Percentiles rank a stretch among this genome's conserved stretches.
Conservation (phyloP, 2,113 vertebrate species). For the Origma solitaria region DNA sequence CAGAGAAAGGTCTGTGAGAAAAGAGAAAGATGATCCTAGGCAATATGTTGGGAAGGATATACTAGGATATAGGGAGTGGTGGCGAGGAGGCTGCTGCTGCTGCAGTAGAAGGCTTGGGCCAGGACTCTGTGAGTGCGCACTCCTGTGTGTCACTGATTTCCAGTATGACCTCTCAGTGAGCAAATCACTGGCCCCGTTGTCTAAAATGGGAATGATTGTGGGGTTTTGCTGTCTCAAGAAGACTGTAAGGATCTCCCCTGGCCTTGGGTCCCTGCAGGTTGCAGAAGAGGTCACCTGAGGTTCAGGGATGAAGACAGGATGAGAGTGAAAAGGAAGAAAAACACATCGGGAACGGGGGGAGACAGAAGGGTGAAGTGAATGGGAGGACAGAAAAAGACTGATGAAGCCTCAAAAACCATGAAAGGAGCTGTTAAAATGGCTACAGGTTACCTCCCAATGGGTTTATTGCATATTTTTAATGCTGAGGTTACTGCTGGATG, state of each 20-base stretch:
- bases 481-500: neutral
- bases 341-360: neutral
- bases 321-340: neutral
- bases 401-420: neutral
- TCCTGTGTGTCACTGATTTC: neutral
- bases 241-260: neutral
- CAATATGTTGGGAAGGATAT: neutral
- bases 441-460: neutral
- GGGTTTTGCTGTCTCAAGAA: neutral
- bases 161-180: fast-evolving
- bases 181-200: neutral
- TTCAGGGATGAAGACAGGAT: neutral
- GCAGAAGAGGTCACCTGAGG: neutral
- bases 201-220: neutral
- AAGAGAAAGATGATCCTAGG: neutral
- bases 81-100: neutral
- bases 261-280: neutral
- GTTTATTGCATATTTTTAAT: neutral
- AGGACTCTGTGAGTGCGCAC: fast-evolving
- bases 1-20: neutral
- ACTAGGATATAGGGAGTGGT: neutral
- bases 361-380: neutral
- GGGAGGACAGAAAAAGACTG: neutral
- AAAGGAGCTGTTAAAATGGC: neutral
- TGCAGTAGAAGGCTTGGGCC: neutral